Evolutionary conservation across 2,797 vertebrate species (phyloP).

Genomic region (Falco naumanni): DNA sequence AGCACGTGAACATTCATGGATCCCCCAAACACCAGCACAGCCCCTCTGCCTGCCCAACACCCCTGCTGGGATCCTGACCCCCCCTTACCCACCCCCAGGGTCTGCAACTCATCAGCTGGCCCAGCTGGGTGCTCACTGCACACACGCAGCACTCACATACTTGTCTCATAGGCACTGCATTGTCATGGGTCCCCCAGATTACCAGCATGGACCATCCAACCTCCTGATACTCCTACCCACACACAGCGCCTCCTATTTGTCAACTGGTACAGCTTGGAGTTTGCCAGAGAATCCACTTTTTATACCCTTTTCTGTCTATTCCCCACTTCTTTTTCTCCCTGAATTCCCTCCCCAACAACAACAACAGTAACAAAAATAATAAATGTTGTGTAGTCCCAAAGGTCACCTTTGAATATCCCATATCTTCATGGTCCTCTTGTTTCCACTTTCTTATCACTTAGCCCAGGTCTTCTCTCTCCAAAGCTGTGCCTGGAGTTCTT

Average conservation of each 20-base stretch:
- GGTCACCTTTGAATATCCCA: neutral
- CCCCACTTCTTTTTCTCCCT: neutral
- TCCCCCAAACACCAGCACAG: accelerated
- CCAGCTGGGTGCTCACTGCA: neutral
- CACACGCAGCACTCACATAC: neutral
- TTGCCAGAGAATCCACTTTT: neutral
- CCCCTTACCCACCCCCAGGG: accelerated
- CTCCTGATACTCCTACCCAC: accelerated
- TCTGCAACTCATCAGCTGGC: accelerated
- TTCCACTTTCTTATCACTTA: neutral
- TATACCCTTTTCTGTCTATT: neutral
- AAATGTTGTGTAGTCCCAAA: neutral
- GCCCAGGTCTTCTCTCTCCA: neutral
- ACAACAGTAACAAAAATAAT: neutral
- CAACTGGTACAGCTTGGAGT: neutral
- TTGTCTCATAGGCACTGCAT: neutral
- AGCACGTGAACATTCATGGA: accelerated
- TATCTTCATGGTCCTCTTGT: neutral
- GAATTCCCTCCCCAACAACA: neutral
- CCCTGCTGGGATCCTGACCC: accelerated
- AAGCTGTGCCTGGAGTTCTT: neutral
- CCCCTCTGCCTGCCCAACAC: accelerated
- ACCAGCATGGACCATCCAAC: accelerated
- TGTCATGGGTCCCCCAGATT: accelerated
- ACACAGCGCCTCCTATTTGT: accelerated